Evolutionary conservation across 2,797 vertebrate species (phyloP).

Genomic region (Lates japonicus): DNA sequence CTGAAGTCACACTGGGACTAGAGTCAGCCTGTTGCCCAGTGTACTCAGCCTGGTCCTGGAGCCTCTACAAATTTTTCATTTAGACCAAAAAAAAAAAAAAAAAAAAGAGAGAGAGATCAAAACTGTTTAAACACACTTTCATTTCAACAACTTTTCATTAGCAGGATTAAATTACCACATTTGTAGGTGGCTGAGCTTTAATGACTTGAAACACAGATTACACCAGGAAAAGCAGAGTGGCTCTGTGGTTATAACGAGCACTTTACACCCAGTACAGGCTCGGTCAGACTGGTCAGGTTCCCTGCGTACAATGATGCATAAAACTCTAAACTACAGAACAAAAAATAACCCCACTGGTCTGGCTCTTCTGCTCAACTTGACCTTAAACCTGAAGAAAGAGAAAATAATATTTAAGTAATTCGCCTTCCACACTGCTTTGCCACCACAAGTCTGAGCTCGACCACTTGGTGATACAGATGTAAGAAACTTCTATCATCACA

Average conservation of each 20-base stretch:
- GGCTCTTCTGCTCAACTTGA: neutral
- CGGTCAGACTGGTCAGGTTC: neutral
- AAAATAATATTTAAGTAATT: neutral
- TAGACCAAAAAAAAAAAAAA: neutral
- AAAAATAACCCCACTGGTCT: neutral
- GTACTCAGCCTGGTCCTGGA: neutral
- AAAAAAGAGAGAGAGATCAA: too few species aligned
- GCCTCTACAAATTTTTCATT: constrained; percentile 7
- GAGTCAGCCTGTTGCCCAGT: constrained; percentile 1
- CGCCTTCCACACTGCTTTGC: neutral
- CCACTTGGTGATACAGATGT: too few species aligned
- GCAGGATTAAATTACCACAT: neutral
- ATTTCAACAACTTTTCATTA: neutral
- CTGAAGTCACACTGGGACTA: constrained; percentile 3
- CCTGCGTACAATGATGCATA: neutral
- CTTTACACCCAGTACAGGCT: too few species aligned
- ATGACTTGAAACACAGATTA: neutral
- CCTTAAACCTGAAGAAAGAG: neutral
- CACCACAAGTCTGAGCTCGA: neutral
- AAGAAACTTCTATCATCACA: neutral
- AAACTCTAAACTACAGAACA: neutral
- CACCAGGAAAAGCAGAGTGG: neutral
- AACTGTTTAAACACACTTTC: neutral
- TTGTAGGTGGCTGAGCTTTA: neutral
- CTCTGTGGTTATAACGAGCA: neutral